These are phyloP conservation scores for Schizaphis graminum DNA, from an alignment of 2,888 invertebrate genomes.

Conservation along the genomic window DNA sequence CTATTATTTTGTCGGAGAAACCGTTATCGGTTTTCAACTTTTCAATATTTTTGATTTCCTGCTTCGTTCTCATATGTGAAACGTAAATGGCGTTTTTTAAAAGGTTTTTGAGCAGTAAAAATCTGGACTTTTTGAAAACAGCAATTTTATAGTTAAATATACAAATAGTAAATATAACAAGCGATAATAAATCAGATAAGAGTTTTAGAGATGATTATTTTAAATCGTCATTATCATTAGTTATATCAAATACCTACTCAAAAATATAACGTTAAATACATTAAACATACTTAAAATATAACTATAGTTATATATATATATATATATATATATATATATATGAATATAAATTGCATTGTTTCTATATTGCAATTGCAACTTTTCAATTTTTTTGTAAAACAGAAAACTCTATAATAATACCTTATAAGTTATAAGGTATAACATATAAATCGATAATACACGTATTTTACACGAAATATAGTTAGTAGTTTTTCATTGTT, in stretches of 20 bases:
- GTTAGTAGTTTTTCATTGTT: slow-evolving; percentile 9
- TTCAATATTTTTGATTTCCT: neutral
- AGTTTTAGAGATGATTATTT: neutral
- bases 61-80: neutral
- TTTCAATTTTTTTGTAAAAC: neutral
- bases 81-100: neutral
- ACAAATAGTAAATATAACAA: neutral
- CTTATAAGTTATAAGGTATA: neutral
- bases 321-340: no score
- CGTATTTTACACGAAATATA: neutral
- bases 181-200: neutral
- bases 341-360: neutral
- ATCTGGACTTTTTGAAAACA: neutral
- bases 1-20: neutral
- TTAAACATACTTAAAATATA: neutral
- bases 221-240: neutral
- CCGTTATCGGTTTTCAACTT: neutral
- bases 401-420: neutral
- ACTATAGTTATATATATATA: no score
- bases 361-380: neutral
- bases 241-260: no score
- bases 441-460: neutral
- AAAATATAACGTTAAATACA: neutral
- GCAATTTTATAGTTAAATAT: neutral
- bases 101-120: neutral